A percentile compares a stretch with the other conserved stretches of the same genome.
These are phyloP conservation scores for Lasioglossum lativentre DNA, from an alignment of 2,888 invertebrate species.

Conservation along the genomic window DNA sequence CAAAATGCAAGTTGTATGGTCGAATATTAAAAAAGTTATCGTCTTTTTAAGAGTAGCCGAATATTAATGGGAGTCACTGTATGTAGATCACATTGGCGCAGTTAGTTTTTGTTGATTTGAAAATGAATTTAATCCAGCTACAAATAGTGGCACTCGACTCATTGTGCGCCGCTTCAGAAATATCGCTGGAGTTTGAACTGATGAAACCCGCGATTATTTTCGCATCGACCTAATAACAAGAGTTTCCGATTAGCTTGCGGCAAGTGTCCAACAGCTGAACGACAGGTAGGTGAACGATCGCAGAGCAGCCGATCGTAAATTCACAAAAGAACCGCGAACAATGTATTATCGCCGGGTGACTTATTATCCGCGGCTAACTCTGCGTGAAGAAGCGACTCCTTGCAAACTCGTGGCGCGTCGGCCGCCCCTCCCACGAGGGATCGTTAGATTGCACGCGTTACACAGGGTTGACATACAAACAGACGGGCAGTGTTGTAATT, in stretches of 20 bases:
- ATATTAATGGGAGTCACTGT: too few relatives aligned
- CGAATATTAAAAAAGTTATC: too few relatives aligned
- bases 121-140: too few relatives aligned
- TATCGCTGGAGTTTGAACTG: too few relatives aligned
- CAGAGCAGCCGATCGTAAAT: neutral
- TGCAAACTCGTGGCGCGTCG: conserved; percentile 10
- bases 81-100: too few relatives aligned
- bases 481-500: conserved; percentile 81
- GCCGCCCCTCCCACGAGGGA: conserved; percentile 76
- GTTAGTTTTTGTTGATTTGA: too few relatives aligned
- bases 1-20: too few relatives aligned
- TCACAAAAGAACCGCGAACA: neutral
- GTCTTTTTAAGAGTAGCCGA: too few relatives aligned
- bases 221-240: too few relatives aligned
- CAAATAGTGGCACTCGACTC: too few relatives aligned
- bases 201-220: too few relatives aligned
- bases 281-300: neutral
- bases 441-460: conserved; percentile 74
- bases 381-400: conserved; percentile 47
- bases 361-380: conserved; percentile 17
- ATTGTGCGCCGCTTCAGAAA: too few relatives aligned
- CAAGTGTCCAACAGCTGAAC: neutral
- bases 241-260: neutral
- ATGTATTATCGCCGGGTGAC: conserved; percentile 4
- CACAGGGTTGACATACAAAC: conserved; percentile 77